Base-by-base conservation (phyloP, 2,113 vertebrate species). In the Psettodes erumei region DNA sequence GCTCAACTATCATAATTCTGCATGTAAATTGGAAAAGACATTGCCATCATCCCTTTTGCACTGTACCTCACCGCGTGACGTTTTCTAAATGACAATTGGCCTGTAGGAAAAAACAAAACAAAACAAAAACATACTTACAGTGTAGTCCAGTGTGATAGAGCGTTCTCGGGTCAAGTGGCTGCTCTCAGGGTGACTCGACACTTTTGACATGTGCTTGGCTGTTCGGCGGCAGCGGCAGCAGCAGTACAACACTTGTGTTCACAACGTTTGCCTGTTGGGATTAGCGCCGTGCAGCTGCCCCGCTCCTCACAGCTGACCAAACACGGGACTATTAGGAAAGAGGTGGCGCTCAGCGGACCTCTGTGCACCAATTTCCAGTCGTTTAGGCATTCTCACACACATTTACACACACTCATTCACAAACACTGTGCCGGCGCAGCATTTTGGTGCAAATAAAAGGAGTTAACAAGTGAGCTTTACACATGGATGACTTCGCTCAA, bases 241-340 rank as follows among this genome's bases (percentile, higher is more conserved):
- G 55, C 27, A 40, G 45, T 10, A 35, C 47, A 53, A 70, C 75
- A 63, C 80, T 87, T 86, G 85, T 77, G 83, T 73, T 85, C 64
- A 56, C 66, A 77, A 40, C 53, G 73, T 84, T 90, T 86, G 66
- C 63, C 71, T 86, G 88, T 85, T 76, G 59, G 90, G 87, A 85
- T 88, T 79, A 83, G 80, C 23, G 27, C 50, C 27, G 47, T 73
- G 86, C 90, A 93, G 88, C 89, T 93, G 90, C 83, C 68, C 54
- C 6, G 50, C 77, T 77, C 67, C 72, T 79, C 84, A 71, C 82
- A 88, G 82, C 85, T 85, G 79, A 86, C 71, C 79, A 70, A 68
- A 75, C 71, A 62, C 45, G 38, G 61, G 47, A 32, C 65, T 48
- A 19, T 64, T 3, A 35, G 70, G 59, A 59, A 32, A 58, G 60